A percentile compares a stretch with the other conserved stretches of the same genome.
Conservation (phyloP, 2,797 vertebrate species). For the Spinibarbus caldwelli region DNA sequence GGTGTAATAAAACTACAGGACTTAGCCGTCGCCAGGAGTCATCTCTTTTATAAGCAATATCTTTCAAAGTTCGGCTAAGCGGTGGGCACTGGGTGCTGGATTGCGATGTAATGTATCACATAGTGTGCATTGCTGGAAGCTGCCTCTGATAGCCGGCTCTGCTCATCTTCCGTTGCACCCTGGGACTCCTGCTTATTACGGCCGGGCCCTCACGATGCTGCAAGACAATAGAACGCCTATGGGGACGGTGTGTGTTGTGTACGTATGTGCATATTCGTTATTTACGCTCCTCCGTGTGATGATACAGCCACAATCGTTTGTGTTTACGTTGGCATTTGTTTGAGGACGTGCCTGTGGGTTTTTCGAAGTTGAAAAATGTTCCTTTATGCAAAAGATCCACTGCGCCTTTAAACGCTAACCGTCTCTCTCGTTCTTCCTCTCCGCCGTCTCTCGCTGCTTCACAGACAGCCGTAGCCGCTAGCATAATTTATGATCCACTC, state of each 20-base stretch:
- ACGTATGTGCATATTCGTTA: slow-evolving; percentile 23
- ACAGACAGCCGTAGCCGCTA: slow-evolving; percentile 41
- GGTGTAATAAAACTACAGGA: slow-evolving; percentile 93
- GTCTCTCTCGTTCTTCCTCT: slow-evolving; percentile 31
- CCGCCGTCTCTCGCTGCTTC: slow-evolving; percentile 11
- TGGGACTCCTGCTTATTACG: slow-evolving; percentile 62
- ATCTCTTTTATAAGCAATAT: slow-evolving; percentile 94
- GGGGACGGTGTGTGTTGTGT: slow-evolving; percentile 41
- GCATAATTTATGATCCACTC: slow-evolving; percentile 61
- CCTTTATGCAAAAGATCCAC: slow-evolving; percentile 41
- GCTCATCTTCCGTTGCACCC: slow-evolving; percentile 58
- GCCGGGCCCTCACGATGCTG: background rate
- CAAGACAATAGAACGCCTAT: slow-evolving; percentile 46
- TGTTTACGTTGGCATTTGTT: slow-evolving; percentile 31
- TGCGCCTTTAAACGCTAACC: slow-evolving; percentile 50
- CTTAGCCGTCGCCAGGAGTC: slow-evolving; percentile 88
- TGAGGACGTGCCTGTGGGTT: slow-evolving; percentile 3
- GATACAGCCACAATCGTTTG: background rate
- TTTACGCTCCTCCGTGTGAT: background rate
- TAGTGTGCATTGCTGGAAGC: slow-evolving; percentile 37
- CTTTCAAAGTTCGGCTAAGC: slow-evolving; percentile 89
- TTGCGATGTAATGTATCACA: slow-evolving; percentile 78
- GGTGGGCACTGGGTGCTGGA: slow-evolving; percentile 78
- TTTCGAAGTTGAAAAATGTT: slow-evolving; percentile 4
- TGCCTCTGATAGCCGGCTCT: slow-evolving; percentile 32